Conservation (phyloP, 2,797 vertebrate species). For the Loriculus beryllinus region DNA sequence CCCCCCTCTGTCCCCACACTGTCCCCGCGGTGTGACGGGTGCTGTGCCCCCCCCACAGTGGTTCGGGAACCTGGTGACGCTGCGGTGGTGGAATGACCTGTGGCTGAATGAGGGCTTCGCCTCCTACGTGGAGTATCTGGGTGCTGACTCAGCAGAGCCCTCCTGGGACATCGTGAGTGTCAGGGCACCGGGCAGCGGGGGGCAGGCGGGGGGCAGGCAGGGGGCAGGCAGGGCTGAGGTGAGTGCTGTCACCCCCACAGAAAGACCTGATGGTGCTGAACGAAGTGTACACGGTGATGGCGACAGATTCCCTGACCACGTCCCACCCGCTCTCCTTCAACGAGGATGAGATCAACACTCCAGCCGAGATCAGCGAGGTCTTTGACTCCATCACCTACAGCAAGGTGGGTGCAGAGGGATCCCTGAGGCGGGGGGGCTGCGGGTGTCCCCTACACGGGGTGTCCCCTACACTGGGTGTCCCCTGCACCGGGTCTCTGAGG, state of each 20-base stretch:
- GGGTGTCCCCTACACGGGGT: too few species aligned
- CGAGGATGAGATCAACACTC: conserved; percentile 82
- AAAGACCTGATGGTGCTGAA: conserved; percentile 85
- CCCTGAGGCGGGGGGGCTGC: background rate
- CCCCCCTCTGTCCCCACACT: background rate
- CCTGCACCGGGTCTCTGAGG: background rate
- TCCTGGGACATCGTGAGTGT: conserved; percentile 85
- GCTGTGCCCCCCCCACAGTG: conserved; percentile 74
- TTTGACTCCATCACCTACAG: conserved; percentile 91
- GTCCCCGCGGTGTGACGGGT: background rate
- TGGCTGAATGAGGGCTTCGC: conserved; percentile 97
- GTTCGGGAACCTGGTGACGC: conserved; percentile 95
- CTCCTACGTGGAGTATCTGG: conserved; percentile 89
- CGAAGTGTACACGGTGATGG: conserved; percentile 84
- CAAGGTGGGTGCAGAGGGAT: conserved; percentile 77
- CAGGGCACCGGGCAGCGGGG: background rate
- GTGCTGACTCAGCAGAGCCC: conserved; percentile 75
- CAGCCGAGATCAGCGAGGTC: conserved; percentile 86
- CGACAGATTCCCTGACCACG: conserved; percentile 82
- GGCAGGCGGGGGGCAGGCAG: background rate
- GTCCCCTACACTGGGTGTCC: background rate
- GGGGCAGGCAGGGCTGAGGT: accelerated
- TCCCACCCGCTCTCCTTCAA: conserved; percentile 87
- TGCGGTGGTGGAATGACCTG: conserved; percentile 93
- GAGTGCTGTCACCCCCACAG: conserved; percentile 60